Evolutionary conservation across 2,797 vertebrate genomes (phyloP), one percentile per base, ranked within the genome.

Genomic region (Acanthis flammea): DNA sequence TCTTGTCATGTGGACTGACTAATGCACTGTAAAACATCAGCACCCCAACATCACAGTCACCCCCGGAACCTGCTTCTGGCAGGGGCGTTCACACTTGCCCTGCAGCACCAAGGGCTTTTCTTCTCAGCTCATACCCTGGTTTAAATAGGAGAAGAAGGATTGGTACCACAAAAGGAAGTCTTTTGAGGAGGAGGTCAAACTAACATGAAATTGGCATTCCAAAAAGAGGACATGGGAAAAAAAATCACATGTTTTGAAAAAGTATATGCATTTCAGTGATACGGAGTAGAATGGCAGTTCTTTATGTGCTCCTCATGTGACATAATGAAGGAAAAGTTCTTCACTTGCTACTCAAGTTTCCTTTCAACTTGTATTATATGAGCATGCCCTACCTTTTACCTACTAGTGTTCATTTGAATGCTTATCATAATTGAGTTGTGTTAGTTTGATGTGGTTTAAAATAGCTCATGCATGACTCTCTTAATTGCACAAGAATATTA

Each of bases 361-460:
- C 19, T 81, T 62, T 90, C 44, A 68, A 27, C 25, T 53, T 37
- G 4, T 28, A 50, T 22, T 53, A 31, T 15, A 35, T 37, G 42
- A 93, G 92, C 88, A 85, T 95, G 95, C 63, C 74, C 33, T 79
- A 16, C 30, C 54, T 88, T 53, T 73, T 44, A 50, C 44, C 53
- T 67, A 44, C 19, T 30, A 22, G n/a, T 47, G 31, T 79, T 95
- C 45, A 76, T 88, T 82, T 91, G 86, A 92, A 85, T 91, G 63
- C 24, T 55, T 67, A 79, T 47, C 78, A 24, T 31, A 67, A 81
- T 82, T 53, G 14, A 76, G 19, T 47, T 68, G 21, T 72, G 62
- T 41, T 90, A 45, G 14, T 57, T 75, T 86, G 51, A 61, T 73
- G 27, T 50, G 58, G 54, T 87, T 93, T 79, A 33, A 74, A 74